These are phyloP conservation scores for Dysmachus trigonus DNA, from an alignment of 2,888 invertebrate species.

Conservation along the genomic window DNA sequence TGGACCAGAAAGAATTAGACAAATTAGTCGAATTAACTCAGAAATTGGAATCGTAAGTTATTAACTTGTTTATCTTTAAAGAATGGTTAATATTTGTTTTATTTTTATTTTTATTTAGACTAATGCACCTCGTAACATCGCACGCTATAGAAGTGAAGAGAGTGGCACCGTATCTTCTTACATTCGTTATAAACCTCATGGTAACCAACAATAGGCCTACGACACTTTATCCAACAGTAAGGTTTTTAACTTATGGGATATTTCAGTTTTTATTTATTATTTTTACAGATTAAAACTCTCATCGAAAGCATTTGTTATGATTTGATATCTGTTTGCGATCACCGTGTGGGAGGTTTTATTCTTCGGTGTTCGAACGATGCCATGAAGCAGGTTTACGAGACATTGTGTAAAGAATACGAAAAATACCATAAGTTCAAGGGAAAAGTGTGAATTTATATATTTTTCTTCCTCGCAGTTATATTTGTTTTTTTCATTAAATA, in stretches of 20 bases:
- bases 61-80: background rate
- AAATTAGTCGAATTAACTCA: conserved; percentile 57
- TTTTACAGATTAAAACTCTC: conserved; percentile 60
- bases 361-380: conserved; percentile 62
- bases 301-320: conserved; percentile 61
- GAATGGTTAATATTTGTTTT: background rate
- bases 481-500: no score
- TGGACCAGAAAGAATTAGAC: conserved; percentile 57
- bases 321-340: conserved; percentile 60
- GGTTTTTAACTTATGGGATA: background rate
- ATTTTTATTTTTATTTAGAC: conserved; percentile 46
- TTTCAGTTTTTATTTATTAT: background rate
- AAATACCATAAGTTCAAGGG: conserved; percentile 63
- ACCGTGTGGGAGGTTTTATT: conserved; percentile 61
- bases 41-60: conserved; percentile 56
- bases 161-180: conserved; percentile 61
- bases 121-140: conserved; percentile 56
- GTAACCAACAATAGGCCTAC: conserved; percentile 60
- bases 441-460: conserved; percentile 55
- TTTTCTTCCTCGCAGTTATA: background rate
- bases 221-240: conserved; percentile 61
- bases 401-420: conserved; percentile 60
- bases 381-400: conserved; percentile 59
- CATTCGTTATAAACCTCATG: conserved; percentile 60
- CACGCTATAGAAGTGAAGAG: conserved; percentile 59